Conservation (phyloP, 2,888 invertebrate genomes). For the Thumatha senex region DNA sequence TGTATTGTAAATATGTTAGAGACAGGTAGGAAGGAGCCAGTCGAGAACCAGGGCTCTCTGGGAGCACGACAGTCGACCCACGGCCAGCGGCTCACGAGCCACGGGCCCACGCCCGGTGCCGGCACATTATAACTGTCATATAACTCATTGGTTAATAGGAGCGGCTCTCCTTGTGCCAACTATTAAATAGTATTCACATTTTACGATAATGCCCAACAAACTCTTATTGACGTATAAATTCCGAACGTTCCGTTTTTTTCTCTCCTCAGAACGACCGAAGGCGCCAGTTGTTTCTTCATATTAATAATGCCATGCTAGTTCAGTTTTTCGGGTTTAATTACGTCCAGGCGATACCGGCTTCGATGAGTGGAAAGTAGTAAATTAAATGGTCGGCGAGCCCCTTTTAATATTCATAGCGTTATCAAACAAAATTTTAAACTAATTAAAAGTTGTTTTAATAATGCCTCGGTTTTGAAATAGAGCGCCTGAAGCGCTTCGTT, state of each 20-base stretch:
- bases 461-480: slow-evolving; percentile 50
- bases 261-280: slow-evolving; percentile 62
- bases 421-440: slow-evolving; percentile 79
- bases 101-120: slow-evolving; percentile 20
- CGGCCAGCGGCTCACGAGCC: slow-evolving; percentile 1
- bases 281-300: slow-evolving; percentile 76
- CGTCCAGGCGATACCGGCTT: slow-evolving; percentile 51
- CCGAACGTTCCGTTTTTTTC: slow-evolving; percentile 52
- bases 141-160: slow-evolving; percentile 76
- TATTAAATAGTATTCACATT: slow-evolving; percentile 78
- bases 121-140: slow-evolving; percentile 67
- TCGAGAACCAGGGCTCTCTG: slow-evolving; percentile 5
- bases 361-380: slow-evolving; percentile 67
- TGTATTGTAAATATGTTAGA: too few species aligned
- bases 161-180: slow-evolving; percentile 76
- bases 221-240: slow-evolving; percentile 80
- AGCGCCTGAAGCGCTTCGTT: slow-evolving; percentile 42
- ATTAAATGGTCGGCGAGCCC: slow-evolving; percentile 73
- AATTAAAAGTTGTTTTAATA: slow-evolving; percentile 76
- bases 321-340: slow-evolving; percentile 75
- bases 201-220: slow-evolving; percentile 79
- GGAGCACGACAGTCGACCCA: slow-evolving; percentile 11
- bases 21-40: slow-evolving; percentile 3
- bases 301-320: slow-evolving; percentile 73
- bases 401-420: slow-evolving; percentile 80